Percentiles rank a stretch among this genome's conserved stretches.
Conservation (phyloP, 2,888 invertebrate species). For the Ametastegia equiseti region DNA sequence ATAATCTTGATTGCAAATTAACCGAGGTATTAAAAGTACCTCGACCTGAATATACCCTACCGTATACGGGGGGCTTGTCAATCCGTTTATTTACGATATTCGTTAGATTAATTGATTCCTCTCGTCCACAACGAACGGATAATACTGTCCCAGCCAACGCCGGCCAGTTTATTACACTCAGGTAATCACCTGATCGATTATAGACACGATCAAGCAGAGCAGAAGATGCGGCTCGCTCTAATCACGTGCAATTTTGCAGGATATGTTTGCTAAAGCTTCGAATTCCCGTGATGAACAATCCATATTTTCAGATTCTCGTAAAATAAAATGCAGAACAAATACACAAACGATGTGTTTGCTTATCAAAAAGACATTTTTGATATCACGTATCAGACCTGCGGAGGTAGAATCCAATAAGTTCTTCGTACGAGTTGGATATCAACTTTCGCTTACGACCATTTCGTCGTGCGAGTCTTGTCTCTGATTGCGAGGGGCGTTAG, state of each 20-base stretch:
- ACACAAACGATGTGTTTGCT: background rate
- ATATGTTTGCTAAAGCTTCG: background rate
- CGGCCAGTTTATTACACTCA: constrained; percentile 26
- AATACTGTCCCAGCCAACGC: background rate
- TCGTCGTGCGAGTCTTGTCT: constrained; percentile 17
- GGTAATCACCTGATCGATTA: constrained; percentile 23
- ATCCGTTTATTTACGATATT: constrained; percentile 55
- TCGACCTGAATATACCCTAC: constrained; percentile 23
- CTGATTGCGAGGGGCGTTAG: constrained; percentile 25
- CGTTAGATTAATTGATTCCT: constrained; percentile 54
- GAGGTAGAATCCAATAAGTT: constrained; percentile 16
- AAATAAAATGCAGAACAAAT: background rate
- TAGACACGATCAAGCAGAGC: background rate
- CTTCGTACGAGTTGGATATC: constrained; percentile 30
- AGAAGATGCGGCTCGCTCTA: background rate
- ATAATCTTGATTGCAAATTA: constrained; percentile 43
- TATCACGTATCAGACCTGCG: constrained; percentile 23
- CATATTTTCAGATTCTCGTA: background rate
- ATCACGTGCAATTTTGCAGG: background rate
- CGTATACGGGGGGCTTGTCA: constrained; percentile 49
- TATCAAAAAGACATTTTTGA: background rate
- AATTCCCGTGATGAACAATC: too few relatives aligned
- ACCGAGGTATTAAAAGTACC: constrained; percentile 10
- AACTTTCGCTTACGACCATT: constrained; percentile 37
- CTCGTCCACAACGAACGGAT: constrained; percentile 41